A percentile compares a stretch with the other conserved stretches of the same genome.
Evolutionary conservation across 1,140 invertebrate species (phyloP).

Genomic region (Diploscapter pachys): DNA sequence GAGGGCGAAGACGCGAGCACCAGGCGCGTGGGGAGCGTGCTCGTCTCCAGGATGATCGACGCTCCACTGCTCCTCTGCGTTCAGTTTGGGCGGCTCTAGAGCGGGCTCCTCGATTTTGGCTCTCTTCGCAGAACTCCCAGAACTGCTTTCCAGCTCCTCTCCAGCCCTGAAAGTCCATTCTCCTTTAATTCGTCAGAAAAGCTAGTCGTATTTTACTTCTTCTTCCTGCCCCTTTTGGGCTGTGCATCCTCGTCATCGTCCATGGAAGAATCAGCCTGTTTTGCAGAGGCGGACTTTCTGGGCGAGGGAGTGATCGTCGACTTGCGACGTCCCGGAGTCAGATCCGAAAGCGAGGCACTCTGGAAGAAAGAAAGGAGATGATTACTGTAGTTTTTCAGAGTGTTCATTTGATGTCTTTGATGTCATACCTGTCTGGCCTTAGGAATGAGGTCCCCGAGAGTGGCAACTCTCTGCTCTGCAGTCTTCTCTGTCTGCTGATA

Average conservation of each 20-base stretch:
- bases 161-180: not conserved
- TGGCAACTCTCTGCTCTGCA: conserved; percentile 25
- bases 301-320: not conserved
- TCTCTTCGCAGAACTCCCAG: not conserved
- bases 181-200: conserved; percentile 7
- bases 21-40: conserved; percentile 30
- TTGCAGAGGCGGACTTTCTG: conserved; percentile 1
- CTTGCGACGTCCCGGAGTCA: conserved; percentile 19
- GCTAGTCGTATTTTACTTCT: conserved; percentile 1
- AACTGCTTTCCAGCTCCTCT: not conserved
- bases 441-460: conserved; percentile 6
- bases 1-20: conserved; percentile 47
- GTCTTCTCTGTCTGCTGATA: conserved; percentile 28
- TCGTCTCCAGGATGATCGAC: conserved; percentile 32
- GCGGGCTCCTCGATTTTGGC: conserved; percentile 2
- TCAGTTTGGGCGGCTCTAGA: not conserved
- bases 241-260: conserved; percentile 6
- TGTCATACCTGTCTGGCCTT: not conserved
- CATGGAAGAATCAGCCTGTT: not conserved
- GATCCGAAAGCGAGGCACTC: conserved; percentile 15
- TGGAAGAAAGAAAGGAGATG: not conserved
- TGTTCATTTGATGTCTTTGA: too few relatives aligned
- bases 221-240: not conserved
- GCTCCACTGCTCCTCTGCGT: conserved; percentile 18
- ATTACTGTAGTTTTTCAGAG: not conserved